Conservation (phyloP, 2,113 vertebrate species). For the Corapipo altera region DNA sequence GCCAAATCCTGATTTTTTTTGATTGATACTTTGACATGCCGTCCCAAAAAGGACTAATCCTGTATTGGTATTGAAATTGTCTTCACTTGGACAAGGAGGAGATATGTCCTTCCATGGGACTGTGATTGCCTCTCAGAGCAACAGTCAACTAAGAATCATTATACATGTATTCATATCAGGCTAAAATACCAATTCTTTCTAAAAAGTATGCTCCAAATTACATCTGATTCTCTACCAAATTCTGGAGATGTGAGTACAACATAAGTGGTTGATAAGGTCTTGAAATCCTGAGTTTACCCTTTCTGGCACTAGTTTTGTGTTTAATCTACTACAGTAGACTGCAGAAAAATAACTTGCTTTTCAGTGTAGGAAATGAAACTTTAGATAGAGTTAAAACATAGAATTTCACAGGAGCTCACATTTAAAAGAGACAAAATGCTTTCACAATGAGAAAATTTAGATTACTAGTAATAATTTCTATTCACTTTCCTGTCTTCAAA, state of each 20-base stretch:
- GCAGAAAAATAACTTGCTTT: background rate
- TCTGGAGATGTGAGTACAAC: background rate
- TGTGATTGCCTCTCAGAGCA: background rate
- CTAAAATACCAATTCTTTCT: background rate
- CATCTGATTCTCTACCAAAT: background rate
- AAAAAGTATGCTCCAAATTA: background rate
- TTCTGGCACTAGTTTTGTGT: background rate
- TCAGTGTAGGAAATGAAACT: background rate
- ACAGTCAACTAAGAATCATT: background rate
- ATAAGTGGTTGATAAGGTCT: background rate
- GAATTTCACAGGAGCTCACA: background rate
- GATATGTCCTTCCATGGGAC: background rate
- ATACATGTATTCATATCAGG: background rate
- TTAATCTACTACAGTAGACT: background rate
- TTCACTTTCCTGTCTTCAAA: slow-evolving; percentile 12
- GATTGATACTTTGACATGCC: background rate
- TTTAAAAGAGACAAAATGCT: slow-evolving; percentile 15
- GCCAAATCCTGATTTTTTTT: background rate
- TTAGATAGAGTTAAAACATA: background rate
- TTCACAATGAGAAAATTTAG: background rate
- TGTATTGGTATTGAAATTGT: background rate
- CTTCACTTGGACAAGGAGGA: background rate
- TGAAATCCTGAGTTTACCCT: background rate
- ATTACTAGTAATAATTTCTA: background rate
- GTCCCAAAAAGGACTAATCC: background rate